These are phyloP conservation scores for Enteromius treurensis DNA, from an alignment of 2,797 vertebrate genomes.

Conservation along the genomic window DNA sequence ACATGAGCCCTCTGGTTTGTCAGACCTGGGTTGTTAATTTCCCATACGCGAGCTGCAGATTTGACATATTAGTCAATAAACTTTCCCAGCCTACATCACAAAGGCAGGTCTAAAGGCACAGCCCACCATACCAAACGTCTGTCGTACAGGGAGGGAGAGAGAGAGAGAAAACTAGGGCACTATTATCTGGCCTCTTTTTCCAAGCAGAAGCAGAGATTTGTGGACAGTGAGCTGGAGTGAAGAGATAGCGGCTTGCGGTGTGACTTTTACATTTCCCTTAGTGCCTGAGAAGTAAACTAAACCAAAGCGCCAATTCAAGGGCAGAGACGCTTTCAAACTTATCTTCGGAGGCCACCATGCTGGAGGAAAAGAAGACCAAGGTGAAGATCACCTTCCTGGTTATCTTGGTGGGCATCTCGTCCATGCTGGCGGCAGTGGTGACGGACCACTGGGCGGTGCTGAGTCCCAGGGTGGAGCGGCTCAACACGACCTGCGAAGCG, in stretches of 20 bases:
- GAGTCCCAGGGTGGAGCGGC: slow-evolving; percentile 82
- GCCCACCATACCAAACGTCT: slow-evolving; percentile 53
- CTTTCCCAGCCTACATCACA: slow-evolving; percentile 63
- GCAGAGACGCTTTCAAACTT: neutral
- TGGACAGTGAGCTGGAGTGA: slow-evolving; percentile 64
- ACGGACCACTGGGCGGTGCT: slow-evolving; percentile 96
- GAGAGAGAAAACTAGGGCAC: slow-evolving; percentile 76
- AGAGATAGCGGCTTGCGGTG: slow-evolving; percentile 55
- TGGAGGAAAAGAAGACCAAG: slow-evolving; percentile 83
- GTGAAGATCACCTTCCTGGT: slow-evolving; percentile 86
- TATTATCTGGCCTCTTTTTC: slow-evolving; percentile 78
- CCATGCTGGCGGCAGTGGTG: slow-evolving; percentile 87
- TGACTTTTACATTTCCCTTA: slow-evolving; percentile 37
- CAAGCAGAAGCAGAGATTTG: slow-evolving; percentile 70
- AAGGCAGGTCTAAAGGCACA: slow-evolving; percentile 64
- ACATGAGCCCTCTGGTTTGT: neutral
- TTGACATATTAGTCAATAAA: slow-evolving; percentile 56
- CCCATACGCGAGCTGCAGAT: neutral
- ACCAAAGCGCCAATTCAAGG: neutral
- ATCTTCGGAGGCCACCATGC: slow-evolving; percentile 72
- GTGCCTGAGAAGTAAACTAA: slow-evolving; percentile 14
- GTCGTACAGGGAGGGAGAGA: slow-evolving; percentile 62
- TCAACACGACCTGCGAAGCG: slow-evolving; percentile 86
- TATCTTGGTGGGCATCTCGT: slow-evolving; percentile 84
- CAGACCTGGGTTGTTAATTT: neutral